Evolutionary conservation across 2,888 invertebrate genomes (phyloP).

Genomic region (Thereva unica): DNA sequence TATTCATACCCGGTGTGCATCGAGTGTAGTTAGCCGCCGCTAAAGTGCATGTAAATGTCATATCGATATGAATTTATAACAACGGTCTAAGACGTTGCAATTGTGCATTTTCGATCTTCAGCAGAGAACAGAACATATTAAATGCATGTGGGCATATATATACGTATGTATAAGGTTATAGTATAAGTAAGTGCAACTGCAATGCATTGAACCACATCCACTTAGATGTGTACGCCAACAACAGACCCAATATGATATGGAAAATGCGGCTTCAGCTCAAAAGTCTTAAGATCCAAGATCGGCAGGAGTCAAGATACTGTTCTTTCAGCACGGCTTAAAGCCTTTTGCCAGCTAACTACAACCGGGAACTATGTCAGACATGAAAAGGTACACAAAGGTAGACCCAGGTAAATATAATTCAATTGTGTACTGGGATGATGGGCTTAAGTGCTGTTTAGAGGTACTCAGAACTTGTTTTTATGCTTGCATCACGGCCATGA

Average conservation of each 20-base stretch:
- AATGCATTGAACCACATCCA: constrained; percentile 13
- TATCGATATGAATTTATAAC: constrained; percentile 48
- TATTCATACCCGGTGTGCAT: constrained; percentile 42
- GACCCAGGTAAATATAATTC: constrained; percentile 38
- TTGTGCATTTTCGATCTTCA: constrained; percentile 5
- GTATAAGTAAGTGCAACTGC: constrained; percentile 12
- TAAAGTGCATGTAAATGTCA: constrained; percentile 48
- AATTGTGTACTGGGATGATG: constrained; percentile 34
- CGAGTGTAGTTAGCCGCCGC: constrained; percentile 47
- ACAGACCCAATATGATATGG: not conserved
- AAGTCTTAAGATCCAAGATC: not conserved
- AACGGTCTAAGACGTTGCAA: constrained; percentile 42
- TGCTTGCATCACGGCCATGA: not conserved
- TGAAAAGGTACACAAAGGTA: constrained; percentile 38
- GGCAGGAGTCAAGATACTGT: constrained; percentile 21
- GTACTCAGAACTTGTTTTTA: constrained; percentile 20
- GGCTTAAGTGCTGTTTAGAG: constrained; percentile 22
- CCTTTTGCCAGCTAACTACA: constrained; percentile 32
- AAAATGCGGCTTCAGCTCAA: constrained; percentile 1
- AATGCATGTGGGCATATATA: constrained; percentile 11
- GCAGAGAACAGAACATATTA: constrained; percentile 2
- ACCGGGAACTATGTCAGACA: constrained; percentile 35
- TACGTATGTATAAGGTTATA: constrained; percentile 17
- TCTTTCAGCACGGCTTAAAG: constrained; percentile 15
- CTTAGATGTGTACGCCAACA: constrained; percentile 1